Percentiles rank a stretch among this genome's conserved stretches.
phyloP scores from a whole-genome alignment of 2,888 invertebrate genomes.

The Idaea dimidiata region DNA sequence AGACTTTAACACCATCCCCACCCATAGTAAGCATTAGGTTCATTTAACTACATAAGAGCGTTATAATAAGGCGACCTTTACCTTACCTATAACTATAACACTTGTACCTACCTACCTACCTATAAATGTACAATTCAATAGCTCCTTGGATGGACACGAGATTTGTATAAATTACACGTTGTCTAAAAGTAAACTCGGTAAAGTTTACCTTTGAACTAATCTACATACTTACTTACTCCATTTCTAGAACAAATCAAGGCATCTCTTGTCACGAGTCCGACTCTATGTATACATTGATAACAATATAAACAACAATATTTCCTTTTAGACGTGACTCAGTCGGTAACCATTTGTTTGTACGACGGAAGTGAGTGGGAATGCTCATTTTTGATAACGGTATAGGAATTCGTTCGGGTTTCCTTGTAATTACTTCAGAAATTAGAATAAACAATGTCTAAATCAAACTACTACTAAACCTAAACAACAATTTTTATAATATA shows the following conservation, averaged over 20 bases:
- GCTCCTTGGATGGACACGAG: no score
- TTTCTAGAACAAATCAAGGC: not conserved
- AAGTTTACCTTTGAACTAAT: no score
- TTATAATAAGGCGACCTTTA: no score
- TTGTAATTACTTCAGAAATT: not conserved
- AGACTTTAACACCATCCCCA: no score
- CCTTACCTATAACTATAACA: no score
- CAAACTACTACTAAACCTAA: not conserved
- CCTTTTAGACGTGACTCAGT: not conserved
- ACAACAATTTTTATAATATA: no score
- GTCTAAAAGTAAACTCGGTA: no score
- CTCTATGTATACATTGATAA: not conserved
- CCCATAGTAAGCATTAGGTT: no score
- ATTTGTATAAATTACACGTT: no score
- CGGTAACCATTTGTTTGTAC: not conserved
- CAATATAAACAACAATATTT: not conserved
- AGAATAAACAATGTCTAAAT: not conserved
- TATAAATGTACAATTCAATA: no score
- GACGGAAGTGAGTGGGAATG: not conserved
- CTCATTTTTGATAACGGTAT: not conserved
- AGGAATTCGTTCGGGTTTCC: conserved; percentile 4
- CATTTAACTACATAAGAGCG: no score
- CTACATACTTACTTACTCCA: not conserved
- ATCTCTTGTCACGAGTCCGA: not conserved
- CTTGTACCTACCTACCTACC: no score